Conservation (phyloP, 1,140 invertebrate genomes). For the Drosophila repleta region DNA sequence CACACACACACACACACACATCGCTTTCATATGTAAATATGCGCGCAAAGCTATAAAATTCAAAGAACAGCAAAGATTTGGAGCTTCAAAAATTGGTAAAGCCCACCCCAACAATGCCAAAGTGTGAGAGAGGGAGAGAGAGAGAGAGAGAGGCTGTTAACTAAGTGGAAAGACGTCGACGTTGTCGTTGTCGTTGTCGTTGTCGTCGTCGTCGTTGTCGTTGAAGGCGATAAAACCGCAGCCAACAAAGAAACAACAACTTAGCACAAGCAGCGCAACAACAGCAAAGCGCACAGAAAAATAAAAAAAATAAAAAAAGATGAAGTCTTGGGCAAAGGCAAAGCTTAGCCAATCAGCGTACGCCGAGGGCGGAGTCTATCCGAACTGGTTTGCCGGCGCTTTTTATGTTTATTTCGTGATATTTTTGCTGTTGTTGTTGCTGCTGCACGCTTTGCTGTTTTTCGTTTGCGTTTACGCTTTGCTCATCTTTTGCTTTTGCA, state of each 20-base stretch:
- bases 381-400: conserved; percentile 79
- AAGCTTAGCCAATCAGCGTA: conserved; percentile 83
- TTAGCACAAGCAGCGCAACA: conserved; percentile 29
- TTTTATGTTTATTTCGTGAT: conserved; percentile 75
- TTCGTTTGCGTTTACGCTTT: conserved; percentile 78
- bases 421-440: conserved; percentile 54
- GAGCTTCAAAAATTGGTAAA: conserved; percentile 62
- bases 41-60: conserved; percentile 27
- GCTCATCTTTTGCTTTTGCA: conserved; percentile 79
- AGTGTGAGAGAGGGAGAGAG: neutral
- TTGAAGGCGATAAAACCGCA: conserved; percentile 54
- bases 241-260: conserved; percentile 41
- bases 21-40: conserved; percentile 20
- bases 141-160: conserved; percentile 28
- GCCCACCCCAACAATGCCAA: conserved; percentile 16
- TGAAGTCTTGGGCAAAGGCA: conserved; percentile 70
- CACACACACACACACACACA: neutral
- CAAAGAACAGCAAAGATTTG: conserved; percentile 63
- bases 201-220: too few relatives aligned
- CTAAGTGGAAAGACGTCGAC: conserved; percentile 43
- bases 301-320: conserved; percentile 64
- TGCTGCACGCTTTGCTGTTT: conserved; percentile 57
- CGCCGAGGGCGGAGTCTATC: conserved; percentile 79
- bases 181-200: conserved; percentile 14
- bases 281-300: conserved; percentile 29